phyloP scores from a whole-genome alignment of 2,888 invertebrate genomes.

The Tipula lateralis region DNA sequence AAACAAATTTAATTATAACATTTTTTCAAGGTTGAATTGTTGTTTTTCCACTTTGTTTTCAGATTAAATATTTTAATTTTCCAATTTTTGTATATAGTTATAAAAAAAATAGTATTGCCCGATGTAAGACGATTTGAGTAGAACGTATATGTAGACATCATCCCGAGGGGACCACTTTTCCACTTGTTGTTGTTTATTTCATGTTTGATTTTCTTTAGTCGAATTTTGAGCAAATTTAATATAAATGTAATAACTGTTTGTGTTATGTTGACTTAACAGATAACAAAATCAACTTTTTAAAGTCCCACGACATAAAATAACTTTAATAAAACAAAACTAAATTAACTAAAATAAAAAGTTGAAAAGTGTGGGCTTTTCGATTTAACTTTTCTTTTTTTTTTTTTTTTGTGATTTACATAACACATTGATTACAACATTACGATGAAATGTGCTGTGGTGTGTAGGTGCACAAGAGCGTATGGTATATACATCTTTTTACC shows the following conservation, averaged over 20 bases:
- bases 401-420: neutral
- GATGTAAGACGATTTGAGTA: neutral
- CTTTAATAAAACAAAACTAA: neutral
- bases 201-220: no score
- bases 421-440: neutral
- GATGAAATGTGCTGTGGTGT: neutral
- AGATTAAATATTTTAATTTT: neutral
- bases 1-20: neutral
- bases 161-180: neutral
- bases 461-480: neutral
- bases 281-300: constrained; percentile 6
- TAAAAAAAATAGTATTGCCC: neutral
- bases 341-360: neutral
- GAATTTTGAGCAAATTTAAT: neutral
- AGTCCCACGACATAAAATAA: neutral
- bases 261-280: neutral
- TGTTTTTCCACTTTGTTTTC: neutral
- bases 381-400: constrained; percentile 15
- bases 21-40: neutral
- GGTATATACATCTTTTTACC: neutral
- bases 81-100: neutral
- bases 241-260: neutral
- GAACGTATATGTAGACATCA: neutral
- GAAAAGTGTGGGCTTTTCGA: neutral
- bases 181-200: neutral